Evolutionary conservation across 2,113 vertebrate species (phyloP), one percentile per base, ranked within the genome.

Genomic region (Oryzias celebensis): DNA sequence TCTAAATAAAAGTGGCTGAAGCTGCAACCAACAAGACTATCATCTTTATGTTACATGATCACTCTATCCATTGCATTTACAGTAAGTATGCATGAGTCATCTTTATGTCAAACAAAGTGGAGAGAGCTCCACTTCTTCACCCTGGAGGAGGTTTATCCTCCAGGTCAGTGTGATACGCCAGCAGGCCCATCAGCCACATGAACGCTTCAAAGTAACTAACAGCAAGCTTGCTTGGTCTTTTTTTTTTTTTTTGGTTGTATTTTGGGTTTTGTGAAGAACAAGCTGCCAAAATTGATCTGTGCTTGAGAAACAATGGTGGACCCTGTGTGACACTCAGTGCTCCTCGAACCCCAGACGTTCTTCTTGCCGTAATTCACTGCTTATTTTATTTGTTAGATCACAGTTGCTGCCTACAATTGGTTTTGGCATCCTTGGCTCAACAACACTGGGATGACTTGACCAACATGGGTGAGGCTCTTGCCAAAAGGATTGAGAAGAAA

Each of bases 221-320:
- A 81, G 73, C 74, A 77, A 74, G 65, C 75, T 80, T 80, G 75
- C 67, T 47, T 12, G 81, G 76, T 89, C 83, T 89, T 71, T 87
- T 78, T 83, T 72, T 73, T 65, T 85, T 64, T 52, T 77, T 83
- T 75, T 87, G 84, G 79, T 57, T 48, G 74, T 59, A 82, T 58
- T 71, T 78, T 73, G 74, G 65, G 68, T 80, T 80, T 75, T 51
- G 62, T 66, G 76, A 85, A 86, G 73, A 88, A 90, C 88, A 78
- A 53, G 58, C 71, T 90, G 89, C 87, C 90, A 91, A 77, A 85
- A 89, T 64, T 44, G 41, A 81, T 82, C 49, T 67, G 80, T 71
- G 81, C 81, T 89, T 83, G 66, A 71, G 86, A 85, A 90, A 92
- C 90, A 91, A 91, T 91, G 88, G 89, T 85, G 90, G 81, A 70